These are phyloP conservation scores for Butastur rufipennis DNA, from an alignment of 2,113 vertebrate species.

Conservation along the genomic window DNA sequence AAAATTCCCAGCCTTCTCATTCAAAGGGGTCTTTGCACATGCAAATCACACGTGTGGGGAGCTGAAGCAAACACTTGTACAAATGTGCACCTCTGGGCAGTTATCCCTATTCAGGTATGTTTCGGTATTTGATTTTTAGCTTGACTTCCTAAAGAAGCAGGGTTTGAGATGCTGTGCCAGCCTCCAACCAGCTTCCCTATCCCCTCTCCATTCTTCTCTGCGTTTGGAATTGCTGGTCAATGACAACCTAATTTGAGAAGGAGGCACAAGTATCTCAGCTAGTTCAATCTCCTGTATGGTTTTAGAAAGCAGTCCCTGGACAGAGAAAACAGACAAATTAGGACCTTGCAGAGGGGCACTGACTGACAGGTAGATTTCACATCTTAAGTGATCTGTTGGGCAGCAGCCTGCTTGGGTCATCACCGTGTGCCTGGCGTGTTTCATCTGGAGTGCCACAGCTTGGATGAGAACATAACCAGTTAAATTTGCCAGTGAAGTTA, in stretches of 20 bases:
- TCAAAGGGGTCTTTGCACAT: not conserved
- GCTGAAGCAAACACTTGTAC: not conserved
- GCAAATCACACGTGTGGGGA: not conserved
- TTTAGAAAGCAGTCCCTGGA: not conserved
- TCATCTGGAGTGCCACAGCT: no score
- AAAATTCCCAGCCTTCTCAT: not conserved
- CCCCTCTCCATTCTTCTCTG: not conserved
- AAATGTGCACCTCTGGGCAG: not conserved
- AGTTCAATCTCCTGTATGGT: not conserved
- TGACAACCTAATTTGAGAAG: not conserved
- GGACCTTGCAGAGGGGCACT: not conserved
- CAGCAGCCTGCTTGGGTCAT: not conserved
- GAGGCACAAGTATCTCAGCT: not conserved
- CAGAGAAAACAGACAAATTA: fast-evolving
- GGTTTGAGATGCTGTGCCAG: not conserved
- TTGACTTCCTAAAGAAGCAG: not conserved
- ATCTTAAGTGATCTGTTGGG: not conserved
- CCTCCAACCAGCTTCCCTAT: not conserved
- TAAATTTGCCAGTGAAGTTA: not conserved
- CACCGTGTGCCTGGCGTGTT: fast-evolving
- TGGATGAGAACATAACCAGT: not conserved
- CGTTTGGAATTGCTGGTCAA: not conserved
- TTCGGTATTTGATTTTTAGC: not conserved
- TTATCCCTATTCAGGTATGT: not conserved
- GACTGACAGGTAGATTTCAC: not conserved